Percentiles rank a stretch among this genome's conserved stretches.
phyloP scores from a whole-genome alignment of 2,113 vertebrate genomes.

The Typhlomys cinereus region DNA sequence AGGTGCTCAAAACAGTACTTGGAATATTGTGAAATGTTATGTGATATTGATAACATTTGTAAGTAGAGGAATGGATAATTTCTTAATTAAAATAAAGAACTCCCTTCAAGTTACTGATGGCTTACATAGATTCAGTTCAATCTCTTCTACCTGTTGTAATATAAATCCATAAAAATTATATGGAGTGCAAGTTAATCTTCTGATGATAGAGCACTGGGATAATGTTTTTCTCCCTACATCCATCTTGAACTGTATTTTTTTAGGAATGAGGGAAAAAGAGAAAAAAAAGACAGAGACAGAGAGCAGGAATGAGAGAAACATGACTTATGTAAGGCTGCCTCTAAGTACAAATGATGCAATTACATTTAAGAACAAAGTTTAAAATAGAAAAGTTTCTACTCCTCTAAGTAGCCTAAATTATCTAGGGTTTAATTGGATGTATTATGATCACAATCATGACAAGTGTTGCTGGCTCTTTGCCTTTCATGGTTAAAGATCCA shows the following conservation, averaged over 20 bases:
- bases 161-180: not conserved
- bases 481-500: not conserved
- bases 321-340: not conserved
- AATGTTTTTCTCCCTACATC: not conserved
- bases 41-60: not conserved
- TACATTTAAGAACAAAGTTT: conserved; percentile 1
- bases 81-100: not conserved
- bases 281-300: no score
- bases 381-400: not conserved
- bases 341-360: not conserved
- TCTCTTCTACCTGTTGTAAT: not conserved
- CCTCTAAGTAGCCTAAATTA: not conserved
- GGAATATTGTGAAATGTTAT: not conserved
- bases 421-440: not conserved
- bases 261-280: not conserved
- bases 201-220: not conserved
- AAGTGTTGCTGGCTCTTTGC: not conserved
- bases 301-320: no score
- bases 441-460: not conserved
- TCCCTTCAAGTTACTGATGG: not conserved
- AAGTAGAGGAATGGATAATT: not conserved
- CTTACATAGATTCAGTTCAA: not conserved
- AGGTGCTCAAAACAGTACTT: not conserved
- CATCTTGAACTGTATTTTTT: not conserved
- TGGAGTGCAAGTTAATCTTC: not conserved